phyloP scores from a whole-genome alignment of 2,113 vertebrate species.

The rat (Rattus norvegicus) region GRCr8 NC_086023.1:157698001-157698500 shows the following conservation, averaged over 20 bases:
- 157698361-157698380: not conserved
- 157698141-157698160: not conserved
- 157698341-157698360: not conserved
- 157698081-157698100: not conserved
- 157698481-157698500: not conserved
- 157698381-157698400: not conserved
- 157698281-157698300: not conserved
- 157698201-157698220: not conserved
- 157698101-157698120: too few relatives aligned
- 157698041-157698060: not conserved
- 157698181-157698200: not conserved
- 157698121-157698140: not conserved
- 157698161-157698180: too few relatives aligned
- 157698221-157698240: not conserved
- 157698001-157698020: too few relatives aligned
- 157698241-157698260: too few relatives aligned
- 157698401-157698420: not conserved
- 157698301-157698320: not conserved
- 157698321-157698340: not conserved
- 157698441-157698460: not conserved
- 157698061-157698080: not conserved
- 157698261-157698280: not conserved
- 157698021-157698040: too few relatives aligned
- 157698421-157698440: not conserved
- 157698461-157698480: not conserved